These are phyloP conservation scores for Catamblyrhynchus diadema DNA, from an alignment of 2,797 vertebrate genomes.

Conservation along the genomic window DNA sequence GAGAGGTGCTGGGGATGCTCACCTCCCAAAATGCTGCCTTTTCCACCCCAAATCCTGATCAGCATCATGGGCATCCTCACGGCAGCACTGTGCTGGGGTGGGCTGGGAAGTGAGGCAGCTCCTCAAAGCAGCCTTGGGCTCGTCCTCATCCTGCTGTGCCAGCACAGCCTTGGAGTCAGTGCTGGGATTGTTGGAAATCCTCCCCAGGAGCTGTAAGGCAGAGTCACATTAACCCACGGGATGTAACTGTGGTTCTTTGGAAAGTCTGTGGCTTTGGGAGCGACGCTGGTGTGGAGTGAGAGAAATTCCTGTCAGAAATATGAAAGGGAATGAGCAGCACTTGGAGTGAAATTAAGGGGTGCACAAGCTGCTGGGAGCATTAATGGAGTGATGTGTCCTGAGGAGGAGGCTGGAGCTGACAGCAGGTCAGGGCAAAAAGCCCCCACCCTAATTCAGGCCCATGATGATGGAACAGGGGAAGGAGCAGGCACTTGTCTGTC, in stretches of 20 bases:
- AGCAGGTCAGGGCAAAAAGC: not conserved
- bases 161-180: rapidly evolving
- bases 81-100: not conserved
- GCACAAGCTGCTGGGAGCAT: not conserved
- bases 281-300: not conserved
- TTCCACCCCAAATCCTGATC: not conserved
- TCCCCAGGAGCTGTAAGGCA: not conserved
- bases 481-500: rapidly evolving
- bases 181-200: not conserved
- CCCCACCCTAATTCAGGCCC: not conserved
- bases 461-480: rapidly evolving
- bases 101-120: not conserved
- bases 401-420: not conserved
- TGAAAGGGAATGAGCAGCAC: not conserved
- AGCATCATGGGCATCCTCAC: not conserved
- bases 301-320: not conserved
- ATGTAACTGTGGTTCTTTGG: not conserved
- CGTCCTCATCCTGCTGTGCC: not conserved
- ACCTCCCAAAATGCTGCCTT: not conserved
- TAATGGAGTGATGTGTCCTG: not conserved
- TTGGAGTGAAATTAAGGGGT: not conserved
- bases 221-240: rapidly evolving
- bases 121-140: not conserved
- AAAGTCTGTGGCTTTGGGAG: not conserved
- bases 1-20: not conserved